Base-by-base conservation (phyloP, 2,797 vertebrate genomes). In the Dromococcyx pavoninus region DNA sequence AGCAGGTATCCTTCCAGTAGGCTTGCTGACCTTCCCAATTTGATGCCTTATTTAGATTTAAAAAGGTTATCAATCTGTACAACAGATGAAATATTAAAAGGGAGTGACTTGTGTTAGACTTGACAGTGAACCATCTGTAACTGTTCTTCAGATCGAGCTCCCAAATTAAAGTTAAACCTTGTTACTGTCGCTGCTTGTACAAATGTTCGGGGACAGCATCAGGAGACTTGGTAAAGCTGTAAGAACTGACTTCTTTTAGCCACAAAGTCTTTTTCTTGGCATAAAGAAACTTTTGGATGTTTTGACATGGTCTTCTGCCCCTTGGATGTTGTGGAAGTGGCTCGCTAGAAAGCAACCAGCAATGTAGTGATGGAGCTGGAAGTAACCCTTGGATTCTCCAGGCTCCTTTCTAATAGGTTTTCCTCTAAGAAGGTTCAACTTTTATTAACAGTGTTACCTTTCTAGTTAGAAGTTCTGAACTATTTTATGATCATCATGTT, bases 41-140 rank as follows among this genome's bases (percentile, higher is more conserved):
- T 61, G 17, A 7, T 50, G 7, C 37, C 8, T 48, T 46, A 14
- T 35, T 71, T 28, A 41, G 24, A 27, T 75, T 51, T 70, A 3
- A 58, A 70, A 33, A 76, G 13, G 7, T 23, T 69, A 7, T 32
- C 21, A 48, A 17, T 28, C 28, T 83, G 2, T 83, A 19, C 24
- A 67, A 23, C 54, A 77, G 56, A 9, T 37, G 21, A 66, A 71
- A 70, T 33, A 37, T 11, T 70, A 51, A 37, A 88, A 86, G 57
- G 57, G 41, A 54, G 11, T 41, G 48, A 53, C 16, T 80, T 76
- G 16, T 56, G 12, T 56, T 70, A n/a, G n/a, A n/a, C n/a, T n/a
- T n/a, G n/a, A 28, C 22, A 32, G 0, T 37, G 33, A 62, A 30
- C 30, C 4, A 2, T 23, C 37, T 50, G 0, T 39, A 33, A 56